These are phyloP conservation scores for Drepana falcataria DNA, from an alignment of 2,888 invertebrate genomes.

Conservation along the genomic window DNA sequence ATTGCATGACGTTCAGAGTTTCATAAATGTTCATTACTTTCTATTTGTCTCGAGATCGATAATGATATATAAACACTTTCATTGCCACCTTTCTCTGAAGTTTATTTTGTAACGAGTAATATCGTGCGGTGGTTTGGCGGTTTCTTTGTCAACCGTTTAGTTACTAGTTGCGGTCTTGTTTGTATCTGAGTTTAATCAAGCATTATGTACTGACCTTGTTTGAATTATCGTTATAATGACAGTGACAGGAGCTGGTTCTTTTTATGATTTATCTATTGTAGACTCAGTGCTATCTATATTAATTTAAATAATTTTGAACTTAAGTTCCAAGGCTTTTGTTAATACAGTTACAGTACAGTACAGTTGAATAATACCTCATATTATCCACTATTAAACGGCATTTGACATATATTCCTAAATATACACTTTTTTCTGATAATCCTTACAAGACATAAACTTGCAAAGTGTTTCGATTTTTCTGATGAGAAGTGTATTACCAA, in stretches of 20 bases:
- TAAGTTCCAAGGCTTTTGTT: neutral
- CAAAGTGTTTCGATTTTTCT: no score
- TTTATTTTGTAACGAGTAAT: neutral
- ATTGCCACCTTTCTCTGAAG: constrained; percentile 31
- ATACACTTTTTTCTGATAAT: no score
- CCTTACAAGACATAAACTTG: no score
- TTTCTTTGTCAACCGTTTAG: constrained; percentile 9
- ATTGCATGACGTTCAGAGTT: neutral
- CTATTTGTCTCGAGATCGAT: constrained; percentile 11
- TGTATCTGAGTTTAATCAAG: constrained; percentile 13
- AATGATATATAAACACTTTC: constrained; percentile 23
- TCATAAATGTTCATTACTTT: constrained; percentile 11
- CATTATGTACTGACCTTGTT: constrained; percentile 18
- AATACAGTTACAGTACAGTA: no score
- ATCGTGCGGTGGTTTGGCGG: constrained; percentile 2
- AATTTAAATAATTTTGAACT: neutral
- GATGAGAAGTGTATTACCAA: no score
- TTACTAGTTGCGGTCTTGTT: constrained; percentile 14
- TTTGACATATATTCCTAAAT: no score
- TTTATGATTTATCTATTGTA: neutral
- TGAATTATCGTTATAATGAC: neutral
- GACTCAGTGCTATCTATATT: neutral
- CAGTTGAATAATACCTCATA: no score
- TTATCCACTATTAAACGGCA: no score
- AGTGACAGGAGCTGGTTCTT: neutral